Percentiles rank a stretch among this genome's conserved stretches.
These are phyloP conservation scores for Rhizoglyphus robini DNA, from an alignment of 1,140 invertebrate genomes.

Conservation along the genomic window DNA sequence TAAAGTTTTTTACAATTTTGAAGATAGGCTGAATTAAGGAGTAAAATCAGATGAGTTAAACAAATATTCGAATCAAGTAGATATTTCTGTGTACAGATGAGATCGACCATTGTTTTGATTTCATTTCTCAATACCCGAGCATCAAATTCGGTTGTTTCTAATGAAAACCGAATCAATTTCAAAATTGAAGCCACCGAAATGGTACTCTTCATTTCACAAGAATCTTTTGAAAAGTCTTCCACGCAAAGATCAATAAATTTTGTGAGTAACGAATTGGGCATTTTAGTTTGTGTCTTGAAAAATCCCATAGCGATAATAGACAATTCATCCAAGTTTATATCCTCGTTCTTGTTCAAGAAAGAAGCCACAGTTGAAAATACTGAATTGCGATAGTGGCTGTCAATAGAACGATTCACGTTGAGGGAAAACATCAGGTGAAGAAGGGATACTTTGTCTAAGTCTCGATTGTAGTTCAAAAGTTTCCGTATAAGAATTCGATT, in stretches of 20 bases:
- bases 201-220: background rate
- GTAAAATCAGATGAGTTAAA: slow-evolving; percentile 9
- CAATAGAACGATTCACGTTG: background rate
- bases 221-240: background rate
- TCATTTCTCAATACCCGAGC: background rate
- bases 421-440: slow-evolving; percentile 1
- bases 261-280: background rate
- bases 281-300: slow-evolving; percentile 13
- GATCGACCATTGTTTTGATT: background rate
- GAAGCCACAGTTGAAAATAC: background rate
- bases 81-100: background rate
- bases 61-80: slow-evolving; percentile 9
- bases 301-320: slow-evolving; percentile 2
- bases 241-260: background rate
- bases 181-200: background rate
- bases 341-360: background rate
- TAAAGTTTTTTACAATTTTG: background rate
- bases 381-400: background rate
- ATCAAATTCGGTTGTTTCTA: slow-evolving; percentile 7
- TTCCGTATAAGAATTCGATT: background rate
- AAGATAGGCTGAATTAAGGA: background rate
- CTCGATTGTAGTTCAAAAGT: background rate
- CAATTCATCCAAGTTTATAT: slow-evolving; percentile 14
- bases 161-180: slow-evolving; percentile 9
- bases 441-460: background rate